Evolutionary conservation across 1,140 invertebrate genomes (phyloP), one percentile per base, ranked within the genome.

Genomic region (Rhynchophorus ferrugineus): DNA sequence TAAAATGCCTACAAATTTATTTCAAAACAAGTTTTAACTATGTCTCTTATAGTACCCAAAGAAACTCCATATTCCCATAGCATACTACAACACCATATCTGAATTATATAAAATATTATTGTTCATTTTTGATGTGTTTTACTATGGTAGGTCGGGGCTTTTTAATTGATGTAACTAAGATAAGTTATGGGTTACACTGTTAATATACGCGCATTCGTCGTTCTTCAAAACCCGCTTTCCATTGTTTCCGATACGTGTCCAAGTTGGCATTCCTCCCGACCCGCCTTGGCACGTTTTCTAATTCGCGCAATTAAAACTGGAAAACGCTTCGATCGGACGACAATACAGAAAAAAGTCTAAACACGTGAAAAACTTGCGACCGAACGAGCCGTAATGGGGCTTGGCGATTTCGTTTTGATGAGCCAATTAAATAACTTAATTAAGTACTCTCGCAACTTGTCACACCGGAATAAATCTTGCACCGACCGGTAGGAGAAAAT

Each of bases 391-490:
- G 17, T n/a, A 16, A 17, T 19, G 13, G 5, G 6, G 38, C 29
- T 16, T 29, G 43, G 54, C 37, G 56, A 46, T 58, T 58, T 22
- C 45, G 51, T 51, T 42, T 43, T 47, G 39, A 34, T 49, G 47
- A 46, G 52, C 56, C 56, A 58, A 58, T 58, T 58, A 58, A 54
- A 58, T 58, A 58, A 58, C 56, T 58, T 58, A 58, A 58, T 58
- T 58, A 58, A 58, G 56, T 48, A 38, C 39, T 44, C 42, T 50
- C 34, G 42, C 48, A 42, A 50, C 38, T 50, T 50, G 48, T 50
- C 48, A 50, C 41, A 50, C 48, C 24, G 48, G 48, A 50, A 50
- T 50, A 36, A 50, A 50, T n/a, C n/a, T 6, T 29, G 11, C 5
- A 29, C 11, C 24, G 24, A 6, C 24, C 5, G 24, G 5, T 6